These are phyloP conservation scores for Eulithis prunata DNA, from an alignment of 2,888 invertebrate genomes.

Conservation along the genomic window DNA sequence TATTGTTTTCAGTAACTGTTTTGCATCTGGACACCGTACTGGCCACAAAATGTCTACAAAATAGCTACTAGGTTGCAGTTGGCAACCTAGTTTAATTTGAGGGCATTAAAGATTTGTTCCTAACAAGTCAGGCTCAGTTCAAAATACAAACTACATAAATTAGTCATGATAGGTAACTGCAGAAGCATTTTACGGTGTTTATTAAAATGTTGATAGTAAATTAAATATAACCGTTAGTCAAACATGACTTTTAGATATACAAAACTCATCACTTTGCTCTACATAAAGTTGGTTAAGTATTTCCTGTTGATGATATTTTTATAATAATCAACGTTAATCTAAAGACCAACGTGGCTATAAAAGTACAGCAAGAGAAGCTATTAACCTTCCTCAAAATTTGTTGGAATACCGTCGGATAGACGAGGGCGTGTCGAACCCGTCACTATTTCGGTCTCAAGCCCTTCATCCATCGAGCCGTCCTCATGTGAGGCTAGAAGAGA, in stretches of 20 bases:
- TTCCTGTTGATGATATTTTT: too few species aligned
- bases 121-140: conserved; percentile 6
- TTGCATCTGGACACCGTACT: conserved; percentile 25
- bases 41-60: not conserved
- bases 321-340: not conserved
- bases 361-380: conserved; percentile 30
- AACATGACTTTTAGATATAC: too few species aligned
- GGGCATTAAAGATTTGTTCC: conserved; percentile 15
- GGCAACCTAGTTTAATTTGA: not conserved
- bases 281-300: too few species aligned
- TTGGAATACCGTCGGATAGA: conserved; percentile 23
- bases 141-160: conserved; percentile 10
- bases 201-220: not conserved
- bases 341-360: not conserved
- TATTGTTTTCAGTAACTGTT: conserved; percentile 51
- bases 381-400: conserved; percentile 38
- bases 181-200: conserved; percentile 11
- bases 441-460: conserved; percentile 40
- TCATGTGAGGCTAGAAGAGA: conserved; percentile 12
- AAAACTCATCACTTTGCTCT: too few species aligned
- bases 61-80: not conserved
- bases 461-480: conserved; percentile 23
- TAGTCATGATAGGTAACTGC: not conserved
- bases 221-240: too few species aligned
- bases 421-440: conserved; percentile 36